Conservation (phyloP, 2,888 invertebrate genomes). For the Buathra laborator region DNA sequence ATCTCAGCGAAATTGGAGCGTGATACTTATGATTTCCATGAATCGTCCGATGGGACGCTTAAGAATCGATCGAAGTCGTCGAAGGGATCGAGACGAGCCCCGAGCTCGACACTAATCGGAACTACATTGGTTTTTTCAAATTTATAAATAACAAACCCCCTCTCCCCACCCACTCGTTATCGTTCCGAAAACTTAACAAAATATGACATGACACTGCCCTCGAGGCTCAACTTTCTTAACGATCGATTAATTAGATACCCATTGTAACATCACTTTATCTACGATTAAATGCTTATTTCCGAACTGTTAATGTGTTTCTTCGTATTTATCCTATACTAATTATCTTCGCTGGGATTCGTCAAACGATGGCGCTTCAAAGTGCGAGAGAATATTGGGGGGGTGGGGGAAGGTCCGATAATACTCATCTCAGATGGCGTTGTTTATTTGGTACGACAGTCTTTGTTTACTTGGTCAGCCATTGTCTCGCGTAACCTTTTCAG, state of each 20-base stretch:
- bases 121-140: slow-evolving; percentile 61
- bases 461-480: slow-evolving; percentile 18
- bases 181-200: slow-evolving; percentile 29
- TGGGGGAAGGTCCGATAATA: neutral
- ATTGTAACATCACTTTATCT: slow-evolving; percentile 75
- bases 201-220: slow-evolving; percentile 72
- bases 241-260: slow-evolving; percentile 64
- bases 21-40: slow-evolving; percentile 17
- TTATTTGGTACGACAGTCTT: neutral
- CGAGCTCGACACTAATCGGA: slow-evolving; percentile 6
- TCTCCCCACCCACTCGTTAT: slow-evolving; percentile 22
- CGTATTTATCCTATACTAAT: neutral
- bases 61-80: neutral
- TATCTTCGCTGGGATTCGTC: neutral
- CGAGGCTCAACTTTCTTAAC: slow-evolving; percentile 67
- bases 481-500: neutral
- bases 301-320: slow-evolving; percentile 68
- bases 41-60: neutral
- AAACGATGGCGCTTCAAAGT: neutral
- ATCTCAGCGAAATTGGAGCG: slow-evolving; percentile 3
- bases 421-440: neutral
- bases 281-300: slow-evolving; percentile 76
- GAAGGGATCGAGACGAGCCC: neutral
- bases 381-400: neutral
- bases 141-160: slow-evolving; percentile 21